Evolutionary conservation across 2,888 invertebrate genomes (phyloP).

Genomic region (Geophilus truncorum): DNA sequence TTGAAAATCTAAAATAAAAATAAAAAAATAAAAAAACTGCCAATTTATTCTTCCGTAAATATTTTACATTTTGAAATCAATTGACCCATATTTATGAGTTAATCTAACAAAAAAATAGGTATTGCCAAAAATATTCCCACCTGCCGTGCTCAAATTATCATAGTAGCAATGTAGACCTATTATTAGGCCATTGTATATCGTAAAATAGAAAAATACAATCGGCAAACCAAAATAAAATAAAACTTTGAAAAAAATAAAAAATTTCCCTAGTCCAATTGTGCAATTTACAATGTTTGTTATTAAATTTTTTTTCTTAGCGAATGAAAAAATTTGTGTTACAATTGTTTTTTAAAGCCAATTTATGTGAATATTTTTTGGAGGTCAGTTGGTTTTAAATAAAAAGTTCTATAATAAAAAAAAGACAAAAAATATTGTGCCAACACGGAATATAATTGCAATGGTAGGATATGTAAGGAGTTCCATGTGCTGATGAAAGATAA

Average conservation of each 20-base stretch:
- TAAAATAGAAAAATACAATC: background rate
- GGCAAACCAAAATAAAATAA: background rate
- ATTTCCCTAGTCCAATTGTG: background rate
- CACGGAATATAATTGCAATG: conserved; percentile 3
- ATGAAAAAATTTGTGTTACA: background rate
- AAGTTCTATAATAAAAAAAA: conserved; percentile 1
- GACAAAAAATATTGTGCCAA: background rate
- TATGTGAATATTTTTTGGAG: conserved; percentile 17
- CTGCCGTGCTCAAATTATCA: conserved; percentile 21
- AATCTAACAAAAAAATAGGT: background rate
- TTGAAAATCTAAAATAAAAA: too few species aligned
- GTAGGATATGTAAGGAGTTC: conserved; percentile 7
- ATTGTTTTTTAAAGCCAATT: background rate
- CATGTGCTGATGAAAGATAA: conserved; percentile 25
- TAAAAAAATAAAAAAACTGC: background rate
- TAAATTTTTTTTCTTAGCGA: conserved; percentile 11
- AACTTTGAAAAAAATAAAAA: background rate
- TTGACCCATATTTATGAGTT: background rate
- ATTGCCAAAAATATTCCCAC: conserved; percentile 23
- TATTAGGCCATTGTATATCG: conserved; percentile 18
- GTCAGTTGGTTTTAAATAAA: conserved; percentile 18
- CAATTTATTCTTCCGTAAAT: background rate
- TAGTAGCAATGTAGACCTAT: background rate
- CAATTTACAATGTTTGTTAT: conserved; percentile 25
- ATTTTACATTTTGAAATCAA: background rate